Evolutionary conservation across 2,888 invertebrate species (phyloP).

Genomic region (Erpobdella octoculata): DNA sequence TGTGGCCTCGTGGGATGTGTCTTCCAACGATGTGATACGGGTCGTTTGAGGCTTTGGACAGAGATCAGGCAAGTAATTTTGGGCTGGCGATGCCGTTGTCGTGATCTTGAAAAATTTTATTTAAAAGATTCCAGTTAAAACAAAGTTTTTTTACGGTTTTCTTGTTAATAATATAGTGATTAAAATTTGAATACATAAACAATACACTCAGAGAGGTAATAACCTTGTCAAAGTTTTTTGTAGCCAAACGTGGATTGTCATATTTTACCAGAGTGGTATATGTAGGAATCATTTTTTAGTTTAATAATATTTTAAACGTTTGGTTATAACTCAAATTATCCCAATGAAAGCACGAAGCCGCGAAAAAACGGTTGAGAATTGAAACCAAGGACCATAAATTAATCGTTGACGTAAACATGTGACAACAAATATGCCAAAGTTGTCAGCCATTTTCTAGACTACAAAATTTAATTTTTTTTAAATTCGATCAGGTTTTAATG

Average conservation of each 20-base stretch:
- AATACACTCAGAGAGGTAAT: constrained; percentile 36
- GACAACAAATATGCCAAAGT: no score
- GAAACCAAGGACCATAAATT: no score
- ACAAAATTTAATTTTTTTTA: no score
- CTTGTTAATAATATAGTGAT: constrained; percentile 40
- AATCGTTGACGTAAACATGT: no score
- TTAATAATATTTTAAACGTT: no score
- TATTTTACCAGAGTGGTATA: constrained; percentile 81
- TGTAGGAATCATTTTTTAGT: constrained; percentile 59
- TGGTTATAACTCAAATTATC: no score
- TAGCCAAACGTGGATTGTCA: constrained; percentile 82
- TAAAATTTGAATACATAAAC: neutral
- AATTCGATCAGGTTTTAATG: no score
- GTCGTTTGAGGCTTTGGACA: constrained; percentile 45
- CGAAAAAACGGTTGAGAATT: no score
- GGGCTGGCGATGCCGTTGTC: constrained; percentile 39
- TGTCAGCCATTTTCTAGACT: no score
- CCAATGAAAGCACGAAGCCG: no score
- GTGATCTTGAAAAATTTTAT: constrained; percentile 44
- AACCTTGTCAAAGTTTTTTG: constrained; percentile 63
- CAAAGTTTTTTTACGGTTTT: constrained; percentile 26
- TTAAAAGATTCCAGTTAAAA: constrained; percentile 40
- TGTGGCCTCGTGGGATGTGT: constrained; percentile 66
- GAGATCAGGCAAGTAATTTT: constrained; percentile 42
- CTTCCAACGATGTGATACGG: constrained; percentile 43